phyloP scores from a whole-genome alignment of 2,113 vertebrate species.

The Labeo catla region DNA sequence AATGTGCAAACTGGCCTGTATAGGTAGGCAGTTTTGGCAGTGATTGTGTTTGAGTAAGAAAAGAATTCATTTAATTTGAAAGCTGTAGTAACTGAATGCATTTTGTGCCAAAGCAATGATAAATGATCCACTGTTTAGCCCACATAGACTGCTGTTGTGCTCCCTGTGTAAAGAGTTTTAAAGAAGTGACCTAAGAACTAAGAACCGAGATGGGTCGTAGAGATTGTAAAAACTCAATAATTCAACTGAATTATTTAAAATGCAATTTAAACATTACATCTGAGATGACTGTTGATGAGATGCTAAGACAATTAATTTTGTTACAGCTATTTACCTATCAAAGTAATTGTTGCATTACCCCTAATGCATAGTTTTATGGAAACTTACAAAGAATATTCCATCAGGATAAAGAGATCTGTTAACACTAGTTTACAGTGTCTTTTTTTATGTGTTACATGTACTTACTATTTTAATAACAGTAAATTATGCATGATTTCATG shows the following conservation, averaged over 20 bases:
- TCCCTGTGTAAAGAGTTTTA: neutral
- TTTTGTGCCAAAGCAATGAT: neutral
- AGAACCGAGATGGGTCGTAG: neutral
- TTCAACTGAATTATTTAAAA: neutral
- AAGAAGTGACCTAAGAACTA: neutral
- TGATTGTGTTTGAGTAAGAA: neutral
- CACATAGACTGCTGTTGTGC: neutral
- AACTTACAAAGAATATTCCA: no score
- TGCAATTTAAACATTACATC: neutral
- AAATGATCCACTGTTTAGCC: conserved; percentile 3
- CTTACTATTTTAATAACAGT: no score
- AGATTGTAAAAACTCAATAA: neutral
- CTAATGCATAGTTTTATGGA: no score
- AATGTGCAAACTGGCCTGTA: neutral
- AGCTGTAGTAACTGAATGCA: neutral
- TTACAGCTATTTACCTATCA: no score
- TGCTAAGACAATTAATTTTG: no score
- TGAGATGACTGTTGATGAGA: neutral
- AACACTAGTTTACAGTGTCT: no score
- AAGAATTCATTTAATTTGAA: neutral
- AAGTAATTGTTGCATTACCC: no score
- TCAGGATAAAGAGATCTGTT: no score
- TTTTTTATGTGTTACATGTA: neutral
- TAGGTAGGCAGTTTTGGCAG: neutral
- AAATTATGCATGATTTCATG: neutral